A percentile compares a stretch with the other conserved stretches of the same genome.
Conservation (phyloP, 2,888 invertebrate species). For the Trachelus iudaicus region DNA sequence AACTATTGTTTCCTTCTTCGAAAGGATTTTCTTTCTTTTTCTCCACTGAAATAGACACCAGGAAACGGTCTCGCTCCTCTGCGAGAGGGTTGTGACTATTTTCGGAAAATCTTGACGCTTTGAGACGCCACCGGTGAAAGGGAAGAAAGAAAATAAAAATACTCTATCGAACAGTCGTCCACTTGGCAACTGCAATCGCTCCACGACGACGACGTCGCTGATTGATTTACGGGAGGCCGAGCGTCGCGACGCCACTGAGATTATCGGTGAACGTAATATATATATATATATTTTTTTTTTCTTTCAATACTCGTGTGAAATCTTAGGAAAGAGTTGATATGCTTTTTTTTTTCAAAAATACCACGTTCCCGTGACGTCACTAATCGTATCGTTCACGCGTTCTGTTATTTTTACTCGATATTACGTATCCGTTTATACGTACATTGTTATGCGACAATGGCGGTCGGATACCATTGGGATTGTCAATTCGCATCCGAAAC, state of each 20-base stretch:
- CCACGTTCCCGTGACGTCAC: not conserved
- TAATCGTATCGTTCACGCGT: not conserved
- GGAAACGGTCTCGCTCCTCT: not conserved
- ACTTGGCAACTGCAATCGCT: constrained; percentile 23
- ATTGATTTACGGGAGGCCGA: constrained; percentile 30
- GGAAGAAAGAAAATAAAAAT: not conserved
- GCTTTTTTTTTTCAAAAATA: not conserved
- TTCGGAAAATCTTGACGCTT: not conserved
- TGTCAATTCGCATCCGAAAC: not conserved
- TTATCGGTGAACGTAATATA: not conserved
- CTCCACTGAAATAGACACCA: not conserved
- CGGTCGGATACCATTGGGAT: not conserved
- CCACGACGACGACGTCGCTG: constrained; percentile 19
- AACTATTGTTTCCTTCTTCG: not conserved
- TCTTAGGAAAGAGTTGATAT: not conserved
- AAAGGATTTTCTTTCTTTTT: not conserved
- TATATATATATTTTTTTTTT: not conserved
- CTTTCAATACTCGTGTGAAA: not conserved
- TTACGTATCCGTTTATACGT: not conserved
- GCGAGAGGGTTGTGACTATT: not conserved
- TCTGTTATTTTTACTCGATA: not conserved
- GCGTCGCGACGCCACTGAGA: not conserved
- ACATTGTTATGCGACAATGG: not conserved
- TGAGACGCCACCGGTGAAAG: not conserved
- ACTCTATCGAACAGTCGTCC: constrained; percentile 10